These are phyloP conservation scores for Sebastes hopkinsi DNA, from an alignment of 2,797 vertebrate species.

Conservation along the genomic window DNA sequence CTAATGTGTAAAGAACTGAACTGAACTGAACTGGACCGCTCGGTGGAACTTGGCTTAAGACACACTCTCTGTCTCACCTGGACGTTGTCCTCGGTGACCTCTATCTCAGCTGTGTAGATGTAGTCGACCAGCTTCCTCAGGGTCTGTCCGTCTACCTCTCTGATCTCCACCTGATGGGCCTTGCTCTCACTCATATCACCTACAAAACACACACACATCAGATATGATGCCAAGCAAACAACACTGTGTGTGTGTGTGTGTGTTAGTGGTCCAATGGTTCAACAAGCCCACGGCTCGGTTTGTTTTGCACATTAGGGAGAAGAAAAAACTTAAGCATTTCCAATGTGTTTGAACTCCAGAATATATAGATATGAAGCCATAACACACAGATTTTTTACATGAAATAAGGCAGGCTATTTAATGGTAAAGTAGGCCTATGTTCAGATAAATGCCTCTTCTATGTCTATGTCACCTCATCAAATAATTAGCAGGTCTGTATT, in stretches of 20 bases:
- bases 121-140: conserved; percentile 94
- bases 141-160: conserved; percentile 93
- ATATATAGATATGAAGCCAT: too few species aligned
- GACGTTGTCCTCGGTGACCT: conserved; percentile 96
- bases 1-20: neutral
- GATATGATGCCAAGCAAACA: accelerated
- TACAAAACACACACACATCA: conserved; percentile 49
- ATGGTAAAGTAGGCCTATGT: too few species aligned
- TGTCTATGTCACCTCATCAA: too few species aligned
- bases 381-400: too few species aligned
- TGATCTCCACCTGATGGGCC: conserved; percentile 94
- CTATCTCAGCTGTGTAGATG: conserved; percentile 95
- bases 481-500: too few species aligned
- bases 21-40: neutral
- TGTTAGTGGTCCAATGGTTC: too few species aligned
- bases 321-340: too few species aligned
- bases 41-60: neutral
- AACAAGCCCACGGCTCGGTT: too few species aligned
- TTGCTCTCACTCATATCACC: conserved; percentile 98
- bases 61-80: conserved; percentile 82
- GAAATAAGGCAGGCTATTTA: too few species aligned
- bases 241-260: neutral
- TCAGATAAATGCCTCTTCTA: too few species aligned
- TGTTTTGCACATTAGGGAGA: too few species aligned
- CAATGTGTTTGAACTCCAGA: too few species aligned